Evolutionary conservation across 2,888 invertebrate species (phyloP).

Genomic region (Morinoia aosen): DNA sequence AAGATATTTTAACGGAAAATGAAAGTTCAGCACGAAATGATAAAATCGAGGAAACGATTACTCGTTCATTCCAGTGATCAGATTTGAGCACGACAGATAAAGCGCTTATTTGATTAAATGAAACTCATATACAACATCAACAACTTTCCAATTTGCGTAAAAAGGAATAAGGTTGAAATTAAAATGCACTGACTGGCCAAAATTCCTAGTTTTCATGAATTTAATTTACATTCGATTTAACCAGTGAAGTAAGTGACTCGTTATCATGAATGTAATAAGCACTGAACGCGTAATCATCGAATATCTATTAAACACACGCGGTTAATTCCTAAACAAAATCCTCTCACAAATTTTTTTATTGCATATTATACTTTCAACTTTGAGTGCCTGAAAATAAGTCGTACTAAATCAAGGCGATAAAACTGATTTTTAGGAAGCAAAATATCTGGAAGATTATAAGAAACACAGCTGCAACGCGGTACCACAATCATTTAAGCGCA

Average conservation of each 20-base stretch:
- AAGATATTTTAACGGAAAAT: too few species aligned
- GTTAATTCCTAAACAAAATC: neutral
- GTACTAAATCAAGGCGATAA: neutral
- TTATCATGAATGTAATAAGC: neutral
- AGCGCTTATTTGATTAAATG: neutral
- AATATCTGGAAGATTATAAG: neutral
- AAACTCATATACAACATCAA: neutral
- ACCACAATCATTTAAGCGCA: neutral
- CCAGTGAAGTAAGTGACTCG: neutral
- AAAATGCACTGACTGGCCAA: neutral
- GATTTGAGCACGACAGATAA: neutral
- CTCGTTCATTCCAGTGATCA: neutral
- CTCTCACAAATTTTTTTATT: neutral
- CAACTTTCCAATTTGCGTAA: neutral
- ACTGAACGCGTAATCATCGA: neutral
- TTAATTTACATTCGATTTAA: neutral
- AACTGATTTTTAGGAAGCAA: neutral
- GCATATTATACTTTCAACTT: neutral
- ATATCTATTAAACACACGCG: neutral
- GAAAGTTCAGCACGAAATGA: neutral
- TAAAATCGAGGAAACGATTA: neutral
- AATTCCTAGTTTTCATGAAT: neutral
- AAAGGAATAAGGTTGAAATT: neutral
- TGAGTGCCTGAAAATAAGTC: neutral
- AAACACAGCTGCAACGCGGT: neutral